Base-by-base conservation (phyloP, 1,140 invertebrate species). In the Eulimnadia texana region DNA sequence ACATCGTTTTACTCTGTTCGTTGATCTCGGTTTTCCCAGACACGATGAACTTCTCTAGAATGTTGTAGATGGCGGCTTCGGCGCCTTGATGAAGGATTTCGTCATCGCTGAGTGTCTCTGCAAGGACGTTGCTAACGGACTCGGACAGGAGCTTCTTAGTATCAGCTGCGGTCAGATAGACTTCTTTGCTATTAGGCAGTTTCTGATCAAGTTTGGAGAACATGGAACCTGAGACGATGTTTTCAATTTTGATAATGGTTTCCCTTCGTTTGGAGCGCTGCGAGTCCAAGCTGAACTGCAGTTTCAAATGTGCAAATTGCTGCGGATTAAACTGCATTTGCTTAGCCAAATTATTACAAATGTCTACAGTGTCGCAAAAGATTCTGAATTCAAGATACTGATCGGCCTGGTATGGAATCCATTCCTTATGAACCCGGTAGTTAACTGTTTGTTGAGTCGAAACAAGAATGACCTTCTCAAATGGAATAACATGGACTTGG, bases 281-380 rank as follows among this genome's bases (percentile, higher is more conserved):
- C 11, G 50, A 52, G 9, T 52, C 50, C 50, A 52, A 23, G n/a
- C 20, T 23, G n/a, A 52, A 52, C 19, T 52, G n/a, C 50, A 52
- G 19, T 52, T 52, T 52, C 20, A 52, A 52, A 19, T 52, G 50
- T 9, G n/a, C 9, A 52, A 52, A 52, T 20, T 52, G 50, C 20
- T 52, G 11, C n/a, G 50, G 20, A 52, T 52, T 52, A 23, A 52
- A 52, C 11, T 20, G n/a, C 50, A 52, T 52, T 52, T 52, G 50
- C 50, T 52, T 19, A 19, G 50, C 1, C 20, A 52, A 19, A 52
- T n/a, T 52, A 19, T 52, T 19, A 23, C 50, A 52, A 11, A 11
- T 23, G 9, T 52, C 50, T 10, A 52, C 10, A 10, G 50, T 19
- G n/a, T 9, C 9, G 50, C 50, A 52, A 52, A 52, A 9, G n/a